Evolutionary conservation across 2,797 vertebrate genomes (phyloP).

Genomic region (Orestias chungarensis): DNA sequence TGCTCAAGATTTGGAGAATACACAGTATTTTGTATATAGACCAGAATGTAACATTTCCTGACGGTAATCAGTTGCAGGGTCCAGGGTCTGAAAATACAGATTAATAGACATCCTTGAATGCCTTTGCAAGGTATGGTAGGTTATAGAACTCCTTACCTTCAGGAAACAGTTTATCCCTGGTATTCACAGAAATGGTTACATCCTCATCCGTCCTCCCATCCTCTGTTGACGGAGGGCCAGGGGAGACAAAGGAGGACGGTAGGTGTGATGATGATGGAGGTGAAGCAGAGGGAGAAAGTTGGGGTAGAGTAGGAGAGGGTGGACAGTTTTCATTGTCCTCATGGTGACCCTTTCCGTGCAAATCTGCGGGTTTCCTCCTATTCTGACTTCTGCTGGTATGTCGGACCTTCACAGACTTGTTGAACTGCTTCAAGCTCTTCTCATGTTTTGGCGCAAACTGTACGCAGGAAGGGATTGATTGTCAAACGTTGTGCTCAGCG

Average conservation of each 20-base stretch:
- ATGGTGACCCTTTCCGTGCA: conserved; percentile 55
- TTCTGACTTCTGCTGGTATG: conserved; percentile 59
- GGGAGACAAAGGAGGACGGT: conserved; percentile 48
- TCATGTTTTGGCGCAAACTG: conserved; percentile 68
- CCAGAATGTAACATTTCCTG: neutral
- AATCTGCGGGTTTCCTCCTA: conserved; percentile 60
- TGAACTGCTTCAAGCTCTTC: conserved; percentile 62
- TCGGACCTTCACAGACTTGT: conserved; percentile 48
- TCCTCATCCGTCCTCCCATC: conserved; percentile 73
- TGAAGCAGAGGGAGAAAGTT: conserved; percentile 46
- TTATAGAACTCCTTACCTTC: conserved; percentile 74
- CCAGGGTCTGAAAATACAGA: no score
- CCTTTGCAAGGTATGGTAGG: neutral
- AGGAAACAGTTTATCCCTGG: conserved; percentile 73
- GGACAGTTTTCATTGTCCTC: conserved; percentile 58
- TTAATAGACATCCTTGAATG: neutral
- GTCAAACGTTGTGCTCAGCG: neutral
- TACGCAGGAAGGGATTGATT: conserved; percentile 15
- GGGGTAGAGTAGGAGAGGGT: conserved; percentile 54
- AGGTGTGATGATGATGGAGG: conserved; percentile 35
- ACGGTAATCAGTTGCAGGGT: no score
- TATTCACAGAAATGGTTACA: conserved; percentile 73
- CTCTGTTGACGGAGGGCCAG: conserved; percentile 54
- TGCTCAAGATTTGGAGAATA: neutral
- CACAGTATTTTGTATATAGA: neutral